Base-by-base conservation (phyloP, 2,888 invertebrate genomes). In the Ectropis crepuscularia region DNA sequence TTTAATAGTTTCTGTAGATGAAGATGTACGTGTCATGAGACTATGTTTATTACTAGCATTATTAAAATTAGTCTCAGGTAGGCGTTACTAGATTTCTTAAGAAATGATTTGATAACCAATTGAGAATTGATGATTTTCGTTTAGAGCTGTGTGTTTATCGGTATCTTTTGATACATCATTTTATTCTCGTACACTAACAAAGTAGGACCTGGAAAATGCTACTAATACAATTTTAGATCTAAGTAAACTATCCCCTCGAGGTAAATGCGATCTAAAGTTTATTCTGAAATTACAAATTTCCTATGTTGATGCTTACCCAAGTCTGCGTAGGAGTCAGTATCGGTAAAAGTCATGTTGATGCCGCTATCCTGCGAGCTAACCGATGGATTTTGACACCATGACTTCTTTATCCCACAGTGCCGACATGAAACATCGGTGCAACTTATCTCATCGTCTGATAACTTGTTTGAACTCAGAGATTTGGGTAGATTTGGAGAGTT, bases 341-440 rank as follows among this genome's bases (percentile, higher is more conserved):
- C 96, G 53, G 95, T 94, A 82, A 96, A 96, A 9, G 95, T 94
- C 86, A 96, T 89, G 79, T 96, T 96, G 61, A 96, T 96, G 0
- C 96, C 96, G 74, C 96, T 96, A 80, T 96, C 96, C 81, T 96
- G 96, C 6, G 96, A 96, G 76, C 96, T 96, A 57, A 95, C 94
- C 59, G 95, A 95, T 64, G 95, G 95, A 55, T 95, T 95, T 74
- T 95, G 94, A 65, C 95, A 95, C 84, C 95, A 94, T 37, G 93
- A 92, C 74, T 95, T 94, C 65, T 95, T 93, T 67, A 90, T 89
- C 75, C 84, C 82, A 77, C 84, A 91, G 69, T 91, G 94, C 88
- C 90, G 87, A 75, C 87, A 88, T 43, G 90, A 86, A 38, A 82
- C 87, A 53, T 93, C 93, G 39, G 82, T 84, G 70, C 93, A 94